These are phyloP conservation scores for Micromesistius poutassou DNA, from an alignment of 2,797 vertebrate genomes.

Conservation along the genomic window DNA sequence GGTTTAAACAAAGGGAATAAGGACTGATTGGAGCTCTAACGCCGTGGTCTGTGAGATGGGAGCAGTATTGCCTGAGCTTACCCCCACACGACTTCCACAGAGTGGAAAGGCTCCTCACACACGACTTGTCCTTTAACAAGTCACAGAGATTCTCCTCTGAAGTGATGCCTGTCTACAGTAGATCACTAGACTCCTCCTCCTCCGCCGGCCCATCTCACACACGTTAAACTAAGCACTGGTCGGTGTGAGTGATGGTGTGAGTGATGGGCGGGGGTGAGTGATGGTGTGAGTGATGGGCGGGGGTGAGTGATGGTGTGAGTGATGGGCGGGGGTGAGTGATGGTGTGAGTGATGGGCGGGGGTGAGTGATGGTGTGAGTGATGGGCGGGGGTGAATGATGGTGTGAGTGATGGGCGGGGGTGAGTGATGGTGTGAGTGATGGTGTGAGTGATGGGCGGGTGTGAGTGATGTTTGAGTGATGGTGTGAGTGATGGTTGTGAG, in stretches of 20 bases:
- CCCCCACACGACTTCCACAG: neutral
- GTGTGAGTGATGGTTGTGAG: too few relatives aligned
- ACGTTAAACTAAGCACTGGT: neutral
- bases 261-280: too few relatives aligned
- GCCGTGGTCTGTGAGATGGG: constrained; percentile 24
- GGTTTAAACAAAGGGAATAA: constrained; percentile 5
- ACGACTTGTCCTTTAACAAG: neutral
- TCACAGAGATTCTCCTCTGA: neutral
- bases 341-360: too few relatives aligned
- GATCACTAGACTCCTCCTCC: neutral
- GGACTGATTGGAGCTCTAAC: constrained; percentile 17
- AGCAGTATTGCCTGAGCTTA: constrained; percentile 16
- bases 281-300: too few relatives aligned
- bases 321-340: too few relatives aligned
- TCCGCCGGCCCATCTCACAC: neutral
- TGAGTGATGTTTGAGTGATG: too few relatives aligned
- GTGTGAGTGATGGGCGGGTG: too few relatives aligned
- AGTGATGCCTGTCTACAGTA: constrained; percentile 3
- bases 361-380: too few relatives aligned
- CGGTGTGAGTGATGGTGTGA: neutral
- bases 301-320: too few relatives aligned
- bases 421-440: too few relatives aligned
- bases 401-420: too few relatives aligned
- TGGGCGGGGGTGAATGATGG: neutral
- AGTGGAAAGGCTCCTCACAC: neutral